Base-by-base conservation (phyloP, 1,140 invertebrate genomes). In the Anoplophora glabripennis region DNA sequence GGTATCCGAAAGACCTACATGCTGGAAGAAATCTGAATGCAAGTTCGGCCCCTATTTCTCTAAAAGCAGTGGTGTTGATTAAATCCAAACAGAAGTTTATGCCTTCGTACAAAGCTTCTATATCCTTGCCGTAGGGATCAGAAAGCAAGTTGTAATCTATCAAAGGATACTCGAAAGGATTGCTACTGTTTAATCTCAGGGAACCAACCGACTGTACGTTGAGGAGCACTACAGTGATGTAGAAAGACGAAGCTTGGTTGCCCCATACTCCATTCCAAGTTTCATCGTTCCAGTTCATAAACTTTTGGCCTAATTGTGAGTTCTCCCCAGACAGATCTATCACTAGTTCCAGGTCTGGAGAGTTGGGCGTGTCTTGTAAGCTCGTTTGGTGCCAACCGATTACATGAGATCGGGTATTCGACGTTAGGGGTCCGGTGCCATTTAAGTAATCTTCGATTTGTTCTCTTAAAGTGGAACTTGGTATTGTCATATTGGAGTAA, bases 141-240 rank as follows among this genome's bases (percentile, higher is more conserved):
- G 80, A 84, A 41, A 93, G 77, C 72, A 93, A 93, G 64, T 88
- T 89, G 1, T 90, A 87, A 66, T 90, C 83, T 65, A 96, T 89
- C 11, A 86, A 68, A 0, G 93, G 93, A 42, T 86, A 82, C 1
- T 84, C 82, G 0, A 83, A 71, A 0, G 92, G 92, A 80, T 96
- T 84, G 10, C 77, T 79, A 1, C 83, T 84, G 17, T 80, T 78
- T 1, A 94, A 72, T 9, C 82, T 83, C 0, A 94, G 68, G 61
- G 84, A 87, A 0, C 92, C 92, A 18, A 85, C 80, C 38, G 89
- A 92, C 65, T 88, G 87, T 0, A 92, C 92, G 69, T 90, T 86
- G 44, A 83, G 52, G 46, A 81, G 11, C 4, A 42, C 11, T 7
- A 54, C 11, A 33, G n/a, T 11, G 10, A 54, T 4, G 21, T 18